A percentile compares a stretch with the other conserved stretches of the same genome.
phyloP scores from a whole-genome alignment of 2,888 invertebrate species.

The Acronicta psi region DNA sequence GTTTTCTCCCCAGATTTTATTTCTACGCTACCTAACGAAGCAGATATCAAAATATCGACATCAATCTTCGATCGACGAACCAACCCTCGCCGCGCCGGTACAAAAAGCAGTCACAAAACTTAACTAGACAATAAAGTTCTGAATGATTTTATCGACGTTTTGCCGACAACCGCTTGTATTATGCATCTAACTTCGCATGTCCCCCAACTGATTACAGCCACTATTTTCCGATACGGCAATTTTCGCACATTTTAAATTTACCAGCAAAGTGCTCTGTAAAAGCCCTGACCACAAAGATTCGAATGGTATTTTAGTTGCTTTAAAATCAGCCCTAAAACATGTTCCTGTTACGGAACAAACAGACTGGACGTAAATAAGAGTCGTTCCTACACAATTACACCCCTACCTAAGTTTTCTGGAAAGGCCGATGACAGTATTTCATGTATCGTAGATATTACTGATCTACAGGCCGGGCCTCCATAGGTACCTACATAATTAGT shows the following conservation, averaged over 20 bases:
- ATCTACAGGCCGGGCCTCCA: too few relatives aligned
- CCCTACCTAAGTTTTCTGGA: too few relatives aligned
- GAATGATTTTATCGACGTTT: slow-evolving; percentile 62
- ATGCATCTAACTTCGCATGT: slow-evolving; percentile 76
- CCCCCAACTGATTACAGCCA: slow-evolving; percentile 78
- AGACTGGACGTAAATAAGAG: slow-evolving; percentile 2
- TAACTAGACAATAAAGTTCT: slow-evolving; percentile 61
- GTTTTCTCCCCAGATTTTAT: too few relatives aligned
- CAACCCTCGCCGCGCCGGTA: slow-evolving; percentile 33
- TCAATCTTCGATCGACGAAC: background rate
- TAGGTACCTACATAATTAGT: too few relatives aligned
- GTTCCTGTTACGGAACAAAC: background rate
- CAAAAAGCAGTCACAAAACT: slow-evolving; percentile 51
- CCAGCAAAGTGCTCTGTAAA: slow-evolving; percentile 75
- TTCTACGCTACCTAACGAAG: too few relatives aligned
- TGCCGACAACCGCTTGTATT: slow-evolving; percentile 68
- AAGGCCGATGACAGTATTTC: too few relatives aligned
- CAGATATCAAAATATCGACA: slow-evolving; percentile 28
- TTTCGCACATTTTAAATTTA: slow-evolving; percentile 77
- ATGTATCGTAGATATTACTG: too few relatives aligned
- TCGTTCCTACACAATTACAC: too few relatives aligned
- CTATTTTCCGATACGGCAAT: slow-evolving; percentile 78
- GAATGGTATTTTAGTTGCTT: slow-evolving; percentile 57
- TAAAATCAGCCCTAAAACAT: slow-evolving; percentile 44
- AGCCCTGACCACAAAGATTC: slow-evolving; percentile 76